Evolutionary conservation across 1,140 invertebrate genomes (phyloP), one percentile per base, ranked within the genome.

Genomic region (Gonioctena quinquepunctata): DNA sequence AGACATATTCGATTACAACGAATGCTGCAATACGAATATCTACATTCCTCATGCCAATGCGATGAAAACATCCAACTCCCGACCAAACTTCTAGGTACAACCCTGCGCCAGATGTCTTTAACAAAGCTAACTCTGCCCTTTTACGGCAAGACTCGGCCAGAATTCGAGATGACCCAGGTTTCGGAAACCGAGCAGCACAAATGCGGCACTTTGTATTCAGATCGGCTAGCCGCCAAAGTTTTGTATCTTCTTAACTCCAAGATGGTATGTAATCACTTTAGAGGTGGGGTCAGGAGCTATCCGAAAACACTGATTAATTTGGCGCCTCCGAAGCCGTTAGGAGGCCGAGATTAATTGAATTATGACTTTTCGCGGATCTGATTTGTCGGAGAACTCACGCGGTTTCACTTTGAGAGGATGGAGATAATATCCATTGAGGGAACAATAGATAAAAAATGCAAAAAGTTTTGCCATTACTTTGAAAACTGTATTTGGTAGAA

Each of bases 171-270:
- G 73, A 71, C 70, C 71, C 71, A 42, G 49, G 72, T 77, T 78
- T 73, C 71, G 50, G 78, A 78, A 78, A 79, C 76, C 71, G 68
- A 73, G 68, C 76, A 72, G 66, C 73, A 75, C 73, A 79, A 79
- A 79, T 79, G 67, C 70, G 68, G 57, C 70, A 42, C 69, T 79
- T 79, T 76, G 78, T 79, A 79, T 78, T 78, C 78, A 49, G 61
- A 68, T 69, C 69, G 59, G 52, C 25, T 28, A 21, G 8, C 19
- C 57, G 73, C 52, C 69, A 70, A 76, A 77, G 72, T 77, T 77
- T 76, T 74, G 76, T 79, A 79, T 79, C 77, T 79, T 76, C 74
- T 79, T 77, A 76, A 73, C 76, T 74, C 54, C 70, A 71, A 76
- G 74, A 76, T 72, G 74, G 70, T 77, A 64, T 71, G 72, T 76